Base-by-base conservation (phyloP, 1,140 invertebrate species). In the Bradynema listronoti region DNA sequence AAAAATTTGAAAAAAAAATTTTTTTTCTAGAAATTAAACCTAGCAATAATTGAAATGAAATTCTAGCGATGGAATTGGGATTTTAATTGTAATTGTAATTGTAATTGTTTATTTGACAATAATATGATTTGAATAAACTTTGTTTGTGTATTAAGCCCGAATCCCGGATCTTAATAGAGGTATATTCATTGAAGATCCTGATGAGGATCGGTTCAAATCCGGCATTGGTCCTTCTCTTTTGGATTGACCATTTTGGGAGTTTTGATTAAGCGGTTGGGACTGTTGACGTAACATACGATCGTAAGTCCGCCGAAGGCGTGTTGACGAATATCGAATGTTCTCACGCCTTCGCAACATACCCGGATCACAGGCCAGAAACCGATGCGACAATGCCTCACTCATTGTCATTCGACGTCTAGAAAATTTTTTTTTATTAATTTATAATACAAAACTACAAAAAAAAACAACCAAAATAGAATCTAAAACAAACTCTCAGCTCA, bases 351-450 rank as follows among this genome's bases (percentile, higher is more conserved):
- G 90, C 52, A 90, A 87, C 86, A 94, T 91, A 74, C 86, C 89
- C 76, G 95, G 90, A 1, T 87, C 87, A 2, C 88, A 86, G 60
- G 88, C 83, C 16, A 97, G 81, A 91, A 93, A 97, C 78, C 90
- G 86, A 79, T 96, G 89, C 75, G 96, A 90, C 70, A 90, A 84
- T 71, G 90, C 92, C 79, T 96, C 91, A 71, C 95, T 91, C 0
- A 88, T 85, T 42, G 86, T 85, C 51, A 92, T 89, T 76, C 93
- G 83, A 84, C 95, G 93, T 65, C 90, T 92, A 69, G 47, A 83
- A 81, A 56, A 43, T 27, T n/a, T n/a, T n/a, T n/a, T n/a, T n/a
- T n/a, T n/a, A n/a, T n/a, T n/a, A 16, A 32, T 45, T 27, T 42
- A n/a, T 32, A 9, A 36, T 57, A 11, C 56, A 50, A 46, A 29